Evolutionary conservation across 2,888 invertebrate species (phyloP), one percentile per base, ranked within the genome.

Genomic region (Ectropis crepuscularia): DNA sequence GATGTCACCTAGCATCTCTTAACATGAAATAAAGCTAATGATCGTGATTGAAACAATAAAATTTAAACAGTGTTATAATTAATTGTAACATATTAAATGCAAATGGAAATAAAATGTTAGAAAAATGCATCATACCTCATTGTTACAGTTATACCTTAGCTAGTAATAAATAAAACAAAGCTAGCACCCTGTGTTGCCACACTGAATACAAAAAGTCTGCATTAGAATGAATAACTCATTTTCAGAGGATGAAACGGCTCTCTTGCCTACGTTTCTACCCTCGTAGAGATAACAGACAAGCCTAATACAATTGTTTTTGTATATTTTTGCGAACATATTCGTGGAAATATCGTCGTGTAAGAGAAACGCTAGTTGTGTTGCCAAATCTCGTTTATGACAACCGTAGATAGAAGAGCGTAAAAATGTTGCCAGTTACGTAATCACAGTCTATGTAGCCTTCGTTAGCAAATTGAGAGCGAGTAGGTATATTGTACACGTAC

Each of bases 141-240:
- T 28, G 16, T 28, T 28, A 28, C 16, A 28, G 16, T 28, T 28
- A 28, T 28, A 28, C 16, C 38, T 53, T 41, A 2, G n/a, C 11
- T 43, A 61, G 53, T 46, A 58, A 50, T 50, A 53, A 64, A 53
- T 45, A 49, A 41, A 16, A 41, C 53, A 61, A 59, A 59, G 53
- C 60, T 51, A 47, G 39, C 49, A 41, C 57, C 10, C 38, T 16
- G 51, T 61, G 51, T 62, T 41, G 57, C 61, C 71, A 63, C 67
- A 57, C 73, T 73, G 81, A 81, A 81, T 81, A 77, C 72, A 61
- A 63, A 61, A 63, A 78, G 74, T 75, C 72, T 65, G 73, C 69
- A 76, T 80, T 79, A 74, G 68, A 74, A 80, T 82, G 78, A 82
- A 81, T 81, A 81, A 78, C 75, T 74, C 72, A 79, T 80, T 74